Percentiles rank a stretch among this genome's conserved stretches.
These are phyloP conservation scores for Stramonita haemastoma DNA, from an alignment of 2,888 invertebrate genomes.

Conservation along the genomic window DNA sequence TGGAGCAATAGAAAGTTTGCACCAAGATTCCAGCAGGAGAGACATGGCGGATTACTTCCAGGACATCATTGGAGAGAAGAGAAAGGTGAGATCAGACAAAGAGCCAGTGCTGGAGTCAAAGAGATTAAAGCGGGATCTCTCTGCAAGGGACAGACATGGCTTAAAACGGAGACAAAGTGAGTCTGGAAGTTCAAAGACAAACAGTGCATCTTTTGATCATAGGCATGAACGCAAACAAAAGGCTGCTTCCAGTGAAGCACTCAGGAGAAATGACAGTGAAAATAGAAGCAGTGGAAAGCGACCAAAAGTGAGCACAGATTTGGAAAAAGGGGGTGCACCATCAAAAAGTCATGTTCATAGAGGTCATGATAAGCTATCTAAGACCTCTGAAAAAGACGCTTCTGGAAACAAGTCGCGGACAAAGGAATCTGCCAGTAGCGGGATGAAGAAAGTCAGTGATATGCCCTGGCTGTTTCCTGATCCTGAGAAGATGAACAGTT, in stretches of 20 bases:
- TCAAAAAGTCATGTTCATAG: neutral
- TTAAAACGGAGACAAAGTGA: neutral
- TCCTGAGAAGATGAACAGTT: neutral
- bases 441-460: neutral
- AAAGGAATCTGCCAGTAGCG: neutral
- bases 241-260: neutral
- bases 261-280: neutral
- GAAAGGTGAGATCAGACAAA: neutral
- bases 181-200: neutral
- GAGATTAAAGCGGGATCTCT: neutral
- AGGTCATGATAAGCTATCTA: neutral
- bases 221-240: neutral
- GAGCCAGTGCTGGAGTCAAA: neutral
- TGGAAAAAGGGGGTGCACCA: neutral
- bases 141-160: neutral
- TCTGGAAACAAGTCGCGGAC: neutral
- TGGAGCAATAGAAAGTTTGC: neutral
- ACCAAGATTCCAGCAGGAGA: neutral
- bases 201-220: neutral
- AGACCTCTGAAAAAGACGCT: neutral
- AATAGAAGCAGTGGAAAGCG: neutral
- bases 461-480: neutral
- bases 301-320: neutral
- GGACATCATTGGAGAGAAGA: slow-evolving; percentile 27
- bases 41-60: slow-evolving; percentile 22